Evolutionary conservation across 2,888 invertebrate genomes (phyloP).

Genomic region (Trachelus iudaicus): DNA sequence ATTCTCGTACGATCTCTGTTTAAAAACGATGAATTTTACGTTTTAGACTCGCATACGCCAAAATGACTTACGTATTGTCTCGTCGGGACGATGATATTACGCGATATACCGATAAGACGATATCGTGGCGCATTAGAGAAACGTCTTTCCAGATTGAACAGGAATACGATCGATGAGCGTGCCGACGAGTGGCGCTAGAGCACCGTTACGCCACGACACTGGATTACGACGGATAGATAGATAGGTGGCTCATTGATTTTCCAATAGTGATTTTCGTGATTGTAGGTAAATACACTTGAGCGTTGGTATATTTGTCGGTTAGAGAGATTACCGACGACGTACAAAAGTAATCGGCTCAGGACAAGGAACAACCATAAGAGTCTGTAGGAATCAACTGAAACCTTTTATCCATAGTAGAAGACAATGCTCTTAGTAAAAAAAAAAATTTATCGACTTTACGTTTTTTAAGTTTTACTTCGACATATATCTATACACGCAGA

Average conservation of each 20-base stretch:
- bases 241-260: not conserved
- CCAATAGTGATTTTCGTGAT: not conserved
- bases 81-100: not conserved
- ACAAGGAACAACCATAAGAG: not conserved
- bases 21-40: not conserved
- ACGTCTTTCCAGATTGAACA: not conserved
- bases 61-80: not conserved
- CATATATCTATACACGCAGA: too few relatives aligned
- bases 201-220: not conserved
- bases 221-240: not conserved
- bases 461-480: not conserved
- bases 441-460: not conserved
- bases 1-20: not conserved
- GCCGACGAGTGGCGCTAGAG: not conserved
- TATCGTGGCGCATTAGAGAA: not conserved
- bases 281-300: not conserved
- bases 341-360: too few relatives aligned
- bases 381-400: not conserved
- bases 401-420: too few relatives aligned
- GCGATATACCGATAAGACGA: not conserved
- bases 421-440: too few relatives aligned
- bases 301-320: not conserved
- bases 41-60: not conserved
- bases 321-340: not conserved
- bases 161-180: not conserved